Evolutionary conservation across 2,113 vertebrate species (phyloP).

Genomic region (Mesoclemmys tuberculata): DNA sequence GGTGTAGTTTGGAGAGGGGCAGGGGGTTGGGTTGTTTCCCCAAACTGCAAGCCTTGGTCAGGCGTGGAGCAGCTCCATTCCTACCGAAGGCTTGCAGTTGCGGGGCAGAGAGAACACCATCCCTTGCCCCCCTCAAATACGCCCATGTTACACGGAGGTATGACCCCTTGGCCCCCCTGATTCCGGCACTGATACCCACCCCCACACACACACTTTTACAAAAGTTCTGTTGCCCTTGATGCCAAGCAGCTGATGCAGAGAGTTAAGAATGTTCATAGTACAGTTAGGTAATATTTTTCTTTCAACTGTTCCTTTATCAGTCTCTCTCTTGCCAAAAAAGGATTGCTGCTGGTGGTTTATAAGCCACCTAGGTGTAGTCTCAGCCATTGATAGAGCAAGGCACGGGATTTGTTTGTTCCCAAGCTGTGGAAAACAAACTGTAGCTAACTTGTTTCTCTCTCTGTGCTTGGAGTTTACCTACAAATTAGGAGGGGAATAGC

Average conservation of each 20-base stretch:
- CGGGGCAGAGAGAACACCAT: too few relatives aligned
- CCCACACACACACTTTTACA: too few relatives aligned
- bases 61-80: too few relatives aligned
- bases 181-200: too few relatives aligned
- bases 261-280: background rate
- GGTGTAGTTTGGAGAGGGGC: too few relatives aligned
- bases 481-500: background rate
- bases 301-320: constrained; percentile 7
- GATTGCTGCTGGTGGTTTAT: background rate
- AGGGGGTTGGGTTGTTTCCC: too few relatives aligned
- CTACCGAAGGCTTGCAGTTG: too few relatives aligned
- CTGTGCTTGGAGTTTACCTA: background rate
- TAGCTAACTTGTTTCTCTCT: background rate
- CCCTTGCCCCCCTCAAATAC: too few relatives aligned
- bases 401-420: background rate
- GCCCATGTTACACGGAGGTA: too few relatives aligned
- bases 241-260: background rate
- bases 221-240: too few relatives aligned
- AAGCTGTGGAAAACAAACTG: background rate
- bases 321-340: background rate
- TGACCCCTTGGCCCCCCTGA: too few relatives aligned
- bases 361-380: constrained; percentile 13
- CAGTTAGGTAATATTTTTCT: background rate
- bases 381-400: background rate
- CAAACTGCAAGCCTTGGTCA: too few relatives aligned